Percentiles rank a stretch among this genome's conserved stretches.
Evolutionary conservation across 2,797 vertebrate genomes (phyloP).

Genomic region (Vultur gryphus): DNA sequence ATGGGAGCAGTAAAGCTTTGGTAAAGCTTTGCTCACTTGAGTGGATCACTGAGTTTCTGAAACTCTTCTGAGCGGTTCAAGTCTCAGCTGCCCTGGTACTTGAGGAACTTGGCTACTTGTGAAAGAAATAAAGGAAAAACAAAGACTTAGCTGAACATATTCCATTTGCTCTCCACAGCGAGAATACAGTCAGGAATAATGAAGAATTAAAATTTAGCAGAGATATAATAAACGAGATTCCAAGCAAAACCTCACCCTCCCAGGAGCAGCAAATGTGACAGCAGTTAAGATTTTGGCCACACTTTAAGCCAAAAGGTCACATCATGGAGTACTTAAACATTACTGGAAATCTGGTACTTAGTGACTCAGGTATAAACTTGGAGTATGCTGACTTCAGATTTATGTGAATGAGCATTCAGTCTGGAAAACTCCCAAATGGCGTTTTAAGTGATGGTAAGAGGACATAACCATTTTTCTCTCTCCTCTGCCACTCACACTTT

Average conservation of each 20-base stretch:
- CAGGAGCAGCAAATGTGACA: background rate
- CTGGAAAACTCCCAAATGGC: background rate
- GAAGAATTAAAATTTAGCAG: background rate
- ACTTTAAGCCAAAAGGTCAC: background rate
- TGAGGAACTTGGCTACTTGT: background rate
- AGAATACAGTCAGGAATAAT: background rate
- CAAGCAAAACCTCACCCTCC: background rate
- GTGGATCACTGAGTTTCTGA: conserved; percentile 36
- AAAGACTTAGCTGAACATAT: background rate
- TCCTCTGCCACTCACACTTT: background rate
- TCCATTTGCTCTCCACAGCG: background rate
- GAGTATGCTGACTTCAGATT: background rate
- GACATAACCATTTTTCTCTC: background rate
- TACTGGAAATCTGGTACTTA: background rate
- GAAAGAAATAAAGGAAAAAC: background rate
- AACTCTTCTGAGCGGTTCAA: background rate
- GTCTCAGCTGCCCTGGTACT: background rate
- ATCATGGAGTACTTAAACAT: background rate
- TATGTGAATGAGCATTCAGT: background rate
- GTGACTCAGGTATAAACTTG: background rate
- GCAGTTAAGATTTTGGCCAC: background rate
- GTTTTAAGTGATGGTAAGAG: background rate
- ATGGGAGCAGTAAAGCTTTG: background rate
- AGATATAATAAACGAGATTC: background rate
- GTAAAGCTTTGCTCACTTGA: conserved; percentile 28